Percentiles rank a stretch among this genome's conserved stretches.
Conservation (phyloP, 2,113 vertebrate species). For the Pteruthius melanotis region DNA sequence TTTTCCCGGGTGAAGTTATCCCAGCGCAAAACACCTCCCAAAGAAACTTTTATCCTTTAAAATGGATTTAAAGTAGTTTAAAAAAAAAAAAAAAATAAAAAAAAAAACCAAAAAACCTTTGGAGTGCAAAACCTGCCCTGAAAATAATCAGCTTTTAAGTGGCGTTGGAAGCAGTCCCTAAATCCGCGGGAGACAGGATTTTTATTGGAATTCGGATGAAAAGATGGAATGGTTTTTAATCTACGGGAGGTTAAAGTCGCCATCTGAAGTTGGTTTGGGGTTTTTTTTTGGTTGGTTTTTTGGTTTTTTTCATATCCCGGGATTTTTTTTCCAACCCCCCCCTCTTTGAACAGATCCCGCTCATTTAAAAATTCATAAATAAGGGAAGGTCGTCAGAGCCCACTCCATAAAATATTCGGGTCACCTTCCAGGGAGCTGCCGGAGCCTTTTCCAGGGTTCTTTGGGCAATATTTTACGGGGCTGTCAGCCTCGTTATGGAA, state of each 20-base stretch:
- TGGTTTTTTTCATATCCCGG: not conserved
- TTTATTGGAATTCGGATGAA: conserved; percentile 73
- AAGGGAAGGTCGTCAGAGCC: conserved; percentile 66
- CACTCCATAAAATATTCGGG: conserved; percentile 72
- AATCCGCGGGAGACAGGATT: conserved; percentile 63
- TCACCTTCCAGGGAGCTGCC: conserved; percentile 45
- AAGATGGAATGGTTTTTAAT: conserved; percentile 70
- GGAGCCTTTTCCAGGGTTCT: conserved; percentile 19
- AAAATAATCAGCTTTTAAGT: conserved; percentile 52
- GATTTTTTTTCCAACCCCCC: not conserved
- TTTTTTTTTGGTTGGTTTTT: no score
- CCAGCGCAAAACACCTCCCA: not conserved
- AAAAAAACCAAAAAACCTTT: no score
- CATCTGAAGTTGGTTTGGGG: conserved; percentile 78
- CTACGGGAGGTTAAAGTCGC: conserved; percentile 69
- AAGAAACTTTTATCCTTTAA: not conserved
- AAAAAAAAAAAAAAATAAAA: no score
- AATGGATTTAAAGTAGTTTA: not conserved
- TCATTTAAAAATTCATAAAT: conserved; percentile 67
- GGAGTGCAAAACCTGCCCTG: not conserved
- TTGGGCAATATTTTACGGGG: conserved; percentile 55
- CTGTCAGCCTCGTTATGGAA: conserved; percentile 70
- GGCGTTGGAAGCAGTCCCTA: conserved; percentile 47
- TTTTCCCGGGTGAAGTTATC: not conserved
- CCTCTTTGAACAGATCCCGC: conserved; percentile 7